Evolutionary conservation across 2,113 vertebrate genomes (phyloP).

Genomic region (Zosterops lateralis): DNA sequence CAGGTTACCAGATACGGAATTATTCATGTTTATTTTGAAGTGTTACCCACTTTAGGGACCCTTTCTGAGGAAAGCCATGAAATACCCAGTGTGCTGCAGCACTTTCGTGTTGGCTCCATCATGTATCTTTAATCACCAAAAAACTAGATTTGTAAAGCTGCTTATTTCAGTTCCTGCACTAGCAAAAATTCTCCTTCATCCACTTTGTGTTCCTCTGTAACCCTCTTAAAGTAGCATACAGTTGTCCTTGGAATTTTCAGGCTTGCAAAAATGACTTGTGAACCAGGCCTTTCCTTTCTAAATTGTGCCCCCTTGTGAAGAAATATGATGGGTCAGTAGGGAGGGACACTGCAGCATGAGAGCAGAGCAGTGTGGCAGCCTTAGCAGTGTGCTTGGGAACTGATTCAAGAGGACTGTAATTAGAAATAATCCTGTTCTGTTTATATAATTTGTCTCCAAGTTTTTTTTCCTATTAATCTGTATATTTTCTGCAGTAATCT

Average conservation of each 20-base stretch:
- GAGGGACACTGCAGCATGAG: not conserved
- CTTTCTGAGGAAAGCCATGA: not conserved
- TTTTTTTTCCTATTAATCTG: not conserved
- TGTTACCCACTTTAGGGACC: not conserved
- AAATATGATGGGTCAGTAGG: not conserved
- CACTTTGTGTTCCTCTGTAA: not conserved
- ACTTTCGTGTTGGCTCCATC: not conserved
- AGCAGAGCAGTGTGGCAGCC: not conserved
- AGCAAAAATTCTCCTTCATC: not conserved
- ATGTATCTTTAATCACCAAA: not conserved
- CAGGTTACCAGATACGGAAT: not conserved
- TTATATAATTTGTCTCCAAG: not conserved
- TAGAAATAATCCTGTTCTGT: conserved; percentile 17
- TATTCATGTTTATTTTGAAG: not conserved
- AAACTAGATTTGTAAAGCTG: not conserved
- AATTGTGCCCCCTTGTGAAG: conserved; percentile 31
- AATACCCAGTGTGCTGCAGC: not conserved
- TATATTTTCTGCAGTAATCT: not conserved
- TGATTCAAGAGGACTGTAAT: not conserved
- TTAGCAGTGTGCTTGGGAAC: not conserved
- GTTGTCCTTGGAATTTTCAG: not conserved
- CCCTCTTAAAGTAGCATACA: not conserved
- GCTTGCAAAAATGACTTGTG: not conserved
- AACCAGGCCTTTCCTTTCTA: not conserved
- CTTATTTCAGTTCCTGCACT: not conserved